Evolutionary conservation across 1,140 invertebrate species (phyloP), one percentile per base, ranked within the genome.

Genomic region (Antheraea pernyi): DNA sequence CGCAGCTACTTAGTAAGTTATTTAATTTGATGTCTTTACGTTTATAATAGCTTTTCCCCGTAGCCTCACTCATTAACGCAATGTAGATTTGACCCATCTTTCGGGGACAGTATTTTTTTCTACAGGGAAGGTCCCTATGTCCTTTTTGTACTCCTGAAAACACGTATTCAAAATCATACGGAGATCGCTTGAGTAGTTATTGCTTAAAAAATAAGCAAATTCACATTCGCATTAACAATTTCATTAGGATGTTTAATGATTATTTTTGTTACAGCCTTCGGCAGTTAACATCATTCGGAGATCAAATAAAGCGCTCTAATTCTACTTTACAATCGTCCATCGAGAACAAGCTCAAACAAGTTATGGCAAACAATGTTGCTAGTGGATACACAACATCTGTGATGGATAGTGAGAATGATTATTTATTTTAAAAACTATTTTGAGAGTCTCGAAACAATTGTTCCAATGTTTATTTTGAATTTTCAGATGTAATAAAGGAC

Each of bases 401-500:
- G 30, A 71, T 86, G 68, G 60, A 83, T 22, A 69, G 87, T 89
- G 73, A 61, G 19, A 61, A 65, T 11, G 18, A 16, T 18, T 37
- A 42, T 10, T 46, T 13, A 5, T 65, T 65, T 42, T 13, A 30
- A 18, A 30, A 30, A 13, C 19, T n/a, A 60, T 60, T 18, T 10
- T 19, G 18, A 60, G 11, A 42, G 13, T 53, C 5, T 6, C 1
- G 39, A 42, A 53, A 53, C 46, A 53, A 53, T 10, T 53, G 13
- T 3, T 13, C 9, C 5, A 53, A 53, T 16, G 16, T 53, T 53
- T 16, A 6, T 2, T 53, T 53, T 53, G 13, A 53, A 16, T 59
- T 86, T 82, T 30, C 72, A 91, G 86, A 67, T 42, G 83, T 84
- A 4, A 89, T 91, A 65, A 65, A 16, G n/a, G 73, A 84, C 42